phyloP scores from a whole-genome alignment of 1,140 invertebrate genomes.

The Hyles vespertilio region DNA sequence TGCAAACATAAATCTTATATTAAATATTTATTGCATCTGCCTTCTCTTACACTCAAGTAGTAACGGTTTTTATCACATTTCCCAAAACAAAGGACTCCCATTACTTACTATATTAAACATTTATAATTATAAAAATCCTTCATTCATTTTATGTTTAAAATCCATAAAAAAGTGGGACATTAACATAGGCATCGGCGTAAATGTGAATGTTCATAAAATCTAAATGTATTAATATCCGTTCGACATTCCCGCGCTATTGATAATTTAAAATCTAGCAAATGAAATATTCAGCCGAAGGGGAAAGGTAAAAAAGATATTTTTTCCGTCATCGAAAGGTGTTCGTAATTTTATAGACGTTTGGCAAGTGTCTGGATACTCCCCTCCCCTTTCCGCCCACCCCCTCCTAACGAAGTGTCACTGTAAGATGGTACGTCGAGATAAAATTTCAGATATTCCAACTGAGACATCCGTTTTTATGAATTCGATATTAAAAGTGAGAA shows the following conservation, averaged over 20 bases:
- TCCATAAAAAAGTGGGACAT: too few relatives aligned
- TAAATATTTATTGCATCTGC: too few relatives aligned
- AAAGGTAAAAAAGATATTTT: slow-evolving; percentile 6
- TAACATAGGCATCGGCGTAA: too few relatives aligned
- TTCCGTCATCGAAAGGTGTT: slow-evolving; percentile 5
- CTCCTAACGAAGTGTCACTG: slow-evolving; percentile 17
- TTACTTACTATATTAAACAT: too few relatives aligned
- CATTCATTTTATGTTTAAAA: too few relatives aligned
- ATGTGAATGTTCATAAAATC: not conserved
- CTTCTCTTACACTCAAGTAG: too few relatives aligned
- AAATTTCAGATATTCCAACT: slow-evolving; percentile 5
- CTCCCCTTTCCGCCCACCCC: not conserved
- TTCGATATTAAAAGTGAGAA: too few relatives aligned
- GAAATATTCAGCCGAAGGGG: slow-evolving; percentile 7
- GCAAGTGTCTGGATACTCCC: slow-evolving; percentile 1
- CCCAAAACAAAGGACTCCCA: too few relatives aligned
- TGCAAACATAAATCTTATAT: too few relatives aligned
- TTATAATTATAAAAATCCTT: too few relatives aligned
- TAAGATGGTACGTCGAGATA: slow-evolving; percentile 8
- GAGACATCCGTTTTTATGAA: too few relatives aligned
- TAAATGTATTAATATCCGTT: slow-evolving; percentile 1
- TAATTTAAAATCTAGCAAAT: slow-evolving; percentile 6
- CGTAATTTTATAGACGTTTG: slow-evolving; percentile 12
- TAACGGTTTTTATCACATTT: too few relatives aligned
- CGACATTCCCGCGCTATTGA: slow-evolving; percentile 1